Base-by-base conservation (phyloP, 2,113 vertebrate genomes). In the Dasyornis broadbenti region DNA sequence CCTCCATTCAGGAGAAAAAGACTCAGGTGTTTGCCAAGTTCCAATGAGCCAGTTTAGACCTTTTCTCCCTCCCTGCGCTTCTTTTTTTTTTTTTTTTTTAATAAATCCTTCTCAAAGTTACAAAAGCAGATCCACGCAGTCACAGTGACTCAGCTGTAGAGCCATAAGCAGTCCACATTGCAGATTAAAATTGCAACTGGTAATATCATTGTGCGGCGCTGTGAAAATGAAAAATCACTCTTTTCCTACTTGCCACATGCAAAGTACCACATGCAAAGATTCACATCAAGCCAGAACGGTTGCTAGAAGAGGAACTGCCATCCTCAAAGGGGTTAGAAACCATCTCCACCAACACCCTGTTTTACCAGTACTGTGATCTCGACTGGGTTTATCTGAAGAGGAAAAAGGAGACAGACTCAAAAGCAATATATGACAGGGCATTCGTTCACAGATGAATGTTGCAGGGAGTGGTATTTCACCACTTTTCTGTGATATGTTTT, bases 121-220 rank as follows among this genome's bases (percentile, higher is more conserved):
- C 50, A 69, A 70, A 88, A 88, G 90, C 71, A 66, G 71, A 63
- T 86, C 54, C 50, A 70, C 66, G 66, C 63, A 71, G 66, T 77
- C 59, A 65, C 33, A 20, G 76, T 94, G 94, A 90, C 75, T 92
- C 92, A 95, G 79, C 76, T 73, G 59, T 20, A 50, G 54, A 88
- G 53, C 66, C 81, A 42, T 65, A 82, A 79, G 75, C 66, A 83
- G 39, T 85, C 82, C 88, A 92, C 39, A 33, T 3, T 82, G 66
- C 54, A 80, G 82, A 96, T 83, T 82, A 83, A 83, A 95, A 77
- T 69, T 92, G 54, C 63, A 86, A 14, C 73, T 82, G 85, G 71
- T 77, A 94, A 80, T 86, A 82, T 57, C 7, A 1, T 76, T 91
- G 71, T 80, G 66, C 18, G 8, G 54, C 47, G 30, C 57, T 31